Base-by-base conservation (phyloP, 2,888 invertebrate species). In the Drosophila subquinaria region DNA sequence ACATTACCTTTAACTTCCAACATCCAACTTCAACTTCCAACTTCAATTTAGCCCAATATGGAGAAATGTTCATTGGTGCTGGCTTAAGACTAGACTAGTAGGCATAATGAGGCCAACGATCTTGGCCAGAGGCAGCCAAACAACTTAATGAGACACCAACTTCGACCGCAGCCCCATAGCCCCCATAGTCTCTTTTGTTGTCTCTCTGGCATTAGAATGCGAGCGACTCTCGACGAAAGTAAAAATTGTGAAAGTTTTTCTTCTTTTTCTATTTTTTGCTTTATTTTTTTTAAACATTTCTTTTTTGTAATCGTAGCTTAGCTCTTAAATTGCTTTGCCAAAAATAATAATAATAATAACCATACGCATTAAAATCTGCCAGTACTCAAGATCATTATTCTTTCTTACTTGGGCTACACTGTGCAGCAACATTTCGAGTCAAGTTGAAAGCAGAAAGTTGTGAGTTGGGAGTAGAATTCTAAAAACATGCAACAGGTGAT, bases 221-320 rank as follows among this genome's bases (percentile, higher is more conserved):
- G 85, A 73, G 73, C 82, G 73, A 63, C 64, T 70, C 68, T 80
- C 70, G 88, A 88, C 74, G 85, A 89, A 85, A 85, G 85, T 85
- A 85, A 85, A 85, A 89, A 74, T 69, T 88, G 89, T 81, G 89
- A 85, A 85, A 85, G 85, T 85, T 85, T 73, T 73, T 64, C 66
- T 71, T 38, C 38, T 59, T 59, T 38, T 59, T 51, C 36, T 36
- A 20, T 20, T 51, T 20, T 50, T 57, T 47, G 9, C 42, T 6
- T 45, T 33, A 30, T 63, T 47, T 53, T 53, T 38, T 30, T 33
- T 36, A 4, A 42, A 35, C 30, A 0, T 27, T 47, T 62, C 0
- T 27, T 47, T 63, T 65, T 59, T 61, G 50, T 50, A 36, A 57
- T 50, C 53, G 45, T 20, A 53, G 76, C 45, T 76, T 53, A 61